Evolutionary conservation across 1,140 invertebrate genomes (phyloP), one percentile per base, ranked within the genome.

Genomic region (Drosophila erecta): DNA sequence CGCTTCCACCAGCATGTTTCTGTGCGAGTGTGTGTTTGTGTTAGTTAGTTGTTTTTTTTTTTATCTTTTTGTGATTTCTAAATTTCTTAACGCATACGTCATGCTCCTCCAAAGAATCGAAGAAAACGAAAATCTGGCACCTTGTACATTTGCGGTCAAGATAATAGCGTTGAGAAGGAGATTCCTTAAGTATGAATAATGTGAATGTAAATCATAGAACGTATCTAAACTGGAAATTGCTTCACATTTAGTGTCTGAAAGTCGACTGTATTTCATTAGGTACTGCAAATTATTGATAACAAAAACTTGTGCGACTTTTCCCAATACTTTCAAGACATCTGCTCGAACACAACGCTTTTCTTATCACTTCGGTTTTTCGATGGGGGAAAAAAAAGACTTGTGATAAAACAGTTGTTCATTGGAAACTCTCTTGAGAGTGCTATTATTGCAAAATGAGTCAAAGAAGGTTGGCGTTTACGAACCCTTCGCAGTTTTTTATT

Each of bases 1-100:
- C 12, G 11, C 37, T 4, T 14, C 37, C 37, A 14, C 12, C 11
- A 38, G 12, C 14, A 33, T 6, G 35, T 15, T 4, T 40, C 15
- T 24, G 2, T 47, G 17, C 54, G 2, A 43, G 17, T 54, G 3
- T 49, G n/a, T 64, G 54, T 43, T 30, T 54, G 38, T 75, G 50
- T 76, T 49, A 55, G 24, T 54, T 70, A 30, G 38, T 35, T 22
- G 33, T 41, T 58, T 41, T 51, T 17, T 17, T 75, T 75, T 75
- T 75, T 65, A 75, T 75, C 71, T 75, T 47, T 65, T 65, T 66
- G 35, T 76, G 66, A 69, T 77, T 77, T 86, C 55, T 64, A 85
- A 69, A 81, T 74, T 76, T 81, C 64, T 81, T 76, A 66, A 56
- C 41, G 74, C 79, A 59, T 87, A 79, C 83, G 83, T 87, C 83